Base-by-base conservation (phyloP, 2,888 invertebrate species). In the Pimpla rufipes region DNA sequence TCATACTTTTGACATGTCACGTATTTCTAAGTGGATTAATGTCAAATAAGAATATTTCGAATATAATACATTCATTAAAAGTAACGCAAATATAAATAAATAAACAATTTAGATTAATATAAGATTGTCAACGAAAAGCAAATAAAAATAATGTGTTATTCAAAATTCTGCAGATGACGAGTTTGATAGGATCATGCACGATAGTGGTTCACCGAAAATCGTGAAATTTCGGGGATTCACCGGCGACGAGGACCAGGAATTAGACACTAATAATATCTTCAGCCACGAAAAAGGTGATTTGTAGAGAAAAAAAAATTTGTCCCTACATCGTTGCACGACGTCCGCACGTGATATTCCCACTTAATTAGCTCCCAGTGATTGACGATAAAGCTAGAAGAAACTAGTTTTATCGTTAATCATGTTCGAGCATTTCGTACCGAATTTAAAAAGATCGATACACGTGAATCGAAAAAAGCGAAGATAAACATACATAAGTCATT, bases 261-360 rank as follows among this genome's bases (percentile, higher is more conserved):
- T 2, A 13, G 23, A 23, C 21, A 42, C 16, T n/a, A 67, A 40
- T 23, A 8, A 18, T 42, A 77, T 71, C 76, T 62, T 67, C 21
- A 10, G 62, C 45, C 35, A 77, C 55, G 83, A 83, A 18, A 80
- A 67, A 80, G 79, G 83, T 83, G 62, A 67, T 11, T 23, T 13
- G 4, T 29, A 68, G 45, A 18, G 1, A 50, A 10, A 42, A 70
- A 23, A 45, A n/a, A 10, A 7, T 16, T 55, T 8, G 23, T 66
- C 50, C 37, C 18, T 5, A 42, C 64, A 6, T 42, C n/a, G 13
- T 55, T 16, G 18, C 23, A 7, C n/a, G 57, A 16, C 29, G 7
- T 16, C 21, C n/a, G 4, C 6, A 21, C 16, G 16, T 52, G 16
- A 57, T 35, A 35, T 57, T 13, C 11, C 10, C 52, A 5, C 23